Base-by-base conservation (phyloP, 2,888 invertebrate species). In the Scaeva pyrastri region DNA sequence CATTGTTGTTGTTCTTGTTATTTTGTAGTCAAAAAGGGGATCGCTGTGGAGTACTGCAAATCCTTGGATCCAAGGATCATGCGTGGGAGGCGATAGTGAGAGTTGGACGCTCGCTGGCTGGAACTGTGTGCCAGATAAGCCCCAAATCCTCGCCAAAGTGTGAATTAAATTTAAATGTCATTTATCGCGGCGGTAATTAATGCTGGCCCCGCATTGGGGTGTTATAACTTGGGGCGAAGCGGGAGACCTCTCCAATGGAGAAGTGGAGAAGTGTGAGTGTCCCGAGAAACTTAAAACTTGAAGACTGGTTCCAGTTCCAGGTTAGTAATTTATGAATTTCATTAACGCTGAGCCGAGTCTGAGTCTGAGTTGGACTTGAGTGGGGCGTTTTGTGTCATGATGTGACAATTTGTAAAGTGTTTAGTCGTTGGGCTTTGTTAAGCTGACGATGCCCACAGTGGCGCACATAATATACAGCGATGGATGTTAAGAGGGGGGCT, bases 121-220 rank as follows among this genome's bases (percentile, higher is more conserved):
- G 80, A 83, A 58, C 71, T 77, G 74, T 26, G 31, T 52, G 43
- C 43, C 31, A 80, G 87, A 87, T 87, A 84, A 87, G 71, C 31
- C 74, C 75, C 72, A 77, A 81, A 80, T 87, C 72, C 77, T 83
- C 77, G 80, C 84, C 87, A 87, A 87, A 88, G 88, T 88, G 88
- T 88, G 88, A 88, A 88, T 87, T 88, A 87, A 88, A 88, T 88
- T 88, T 88, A 88, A 88, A 88, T 87, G 87, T 84, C 88, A 88
- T 84, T 88, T 88, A 88, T 88, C 88, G 88, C 81, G 75, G 73
- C 70, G 82, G 86, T 86, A 88, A 88, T 88, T 88, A 88, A 88
- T 88, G 81, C 86, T 68, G 70, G 80, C 55, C 77, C 56, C 64
- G 77, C 68, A n/a, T 31, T 23, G 56, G 71, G 70, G 76, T 66